Percentiles rank a stretch among this genome's conserved stretches.
These are phyloP conservation scores for Chrysochloris asiatica DNA, from an alignment of 2,113 vertebrate genomes.

Conservation along the genomic window DNA sequence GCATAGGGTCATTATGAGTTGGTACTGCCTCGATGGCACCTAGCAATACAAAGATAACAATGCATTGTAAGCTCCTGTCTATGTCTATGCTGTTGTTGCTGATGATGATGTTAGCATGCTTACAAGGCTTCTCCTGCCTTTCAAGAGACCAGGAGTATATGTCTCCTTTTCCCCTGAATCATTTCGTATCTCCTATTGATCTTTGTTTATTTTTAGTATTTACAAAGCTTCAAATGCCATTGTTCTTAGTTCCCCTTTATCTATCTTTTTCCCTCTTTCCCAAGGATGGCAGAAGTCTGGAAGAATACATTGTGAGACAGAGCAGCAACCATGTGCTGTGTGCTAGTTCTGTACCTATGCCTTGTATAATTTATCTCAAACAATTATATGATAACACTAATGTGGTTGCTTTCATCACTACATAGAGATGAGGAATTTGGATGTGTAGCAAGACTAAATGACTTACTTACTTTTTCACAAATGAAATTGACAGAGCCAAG, in stretches of 20 bases:
- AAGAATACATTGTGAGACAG: neutral
- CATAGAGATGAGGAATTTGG: neutral
- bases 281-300: neutral
- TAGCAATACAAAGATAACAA: no score
- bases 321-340: rapidly evolving
- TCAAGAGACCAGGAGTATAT: neutral
- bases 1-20: no score
- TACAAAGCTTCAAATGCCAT: neutral
- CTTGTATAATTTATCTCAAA: neutral
- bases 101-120: rapidly evolving
- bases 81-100: neutral
- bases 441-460: neutral
- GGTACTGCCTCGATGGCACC: no score
- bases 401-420: neutral
- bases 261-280: neutral
- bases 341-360: neutral
- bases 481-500: neutral
- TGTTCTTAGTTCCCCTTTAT: neutral
- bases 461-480: neutral
- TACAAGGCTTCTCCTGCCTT: neutral
- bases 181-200: neutral
- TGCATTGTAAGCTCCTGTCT: neutral
- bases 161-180: neutral
- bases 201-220: neutral
- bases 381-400: neutral